Base-by-base conservation (phyloP, 1,140 invertebrate genomes). In the Gryllus bimaculatus region DNA sequence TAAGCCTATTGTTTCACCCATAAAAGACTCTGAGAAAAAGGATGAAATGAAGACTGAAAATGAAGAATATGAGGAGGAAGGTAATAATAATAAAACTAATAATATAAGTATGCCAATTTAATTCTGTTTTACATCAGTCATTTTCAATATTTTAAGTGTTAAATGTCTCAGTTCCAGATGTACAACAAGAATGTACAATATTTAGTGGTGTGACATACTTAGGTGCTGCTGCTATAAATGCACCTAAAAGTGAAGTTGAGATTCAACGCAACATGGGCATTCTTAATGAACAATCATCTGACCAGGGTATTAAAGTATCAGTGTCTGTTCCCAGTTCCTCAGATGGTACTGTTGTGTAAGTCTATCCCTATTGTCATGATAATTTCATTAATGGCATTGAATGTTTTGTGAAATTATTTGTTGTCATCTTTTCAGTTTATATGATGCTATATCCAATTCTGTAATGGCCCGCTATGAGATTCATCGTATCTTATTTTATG, bases 131-230 rank as follows among this genome's bases (percentile, higher is more conserved):
- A 39, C 26, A 39, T 39, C 5, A 39, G 26, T 39, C 49, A 54
- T 81, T 75, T 74, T 47, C 26, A 15, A 3, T 39, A 81, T 78
- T 49, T 73, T 73, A 18, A 39, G 1, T 39, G 5, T 39, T 39
- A 39, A 39, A 21, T 78, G 8, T n/a, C 73, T n/a, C 75, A 77
- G 81, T 84, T 81, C 79, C 84, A 88, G 92, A 94, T 85, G 90
- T 93, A 76, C 91, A 93, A 84, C 93, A 95, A 86, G 94, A 96
- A 81, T 95, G 94, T 83, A 95, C 94, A 78, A 91, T 97, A 82
- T 98, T 98, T 86, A 93, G 95, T 85, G 94, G 96, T 20, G 94
- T 99, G 47, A 95, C 94, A 78, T 99, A 99, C 87, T 88, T 99
- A 79, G 97, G 98, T 49, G 94, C 95, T 13, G 94, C 96, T 75